These are phyloP conservation scores for Phataginus tricuspis DNA, from an alignment of 2,797 vertebrate genomes.

Conservation along the genomic window DNA sequence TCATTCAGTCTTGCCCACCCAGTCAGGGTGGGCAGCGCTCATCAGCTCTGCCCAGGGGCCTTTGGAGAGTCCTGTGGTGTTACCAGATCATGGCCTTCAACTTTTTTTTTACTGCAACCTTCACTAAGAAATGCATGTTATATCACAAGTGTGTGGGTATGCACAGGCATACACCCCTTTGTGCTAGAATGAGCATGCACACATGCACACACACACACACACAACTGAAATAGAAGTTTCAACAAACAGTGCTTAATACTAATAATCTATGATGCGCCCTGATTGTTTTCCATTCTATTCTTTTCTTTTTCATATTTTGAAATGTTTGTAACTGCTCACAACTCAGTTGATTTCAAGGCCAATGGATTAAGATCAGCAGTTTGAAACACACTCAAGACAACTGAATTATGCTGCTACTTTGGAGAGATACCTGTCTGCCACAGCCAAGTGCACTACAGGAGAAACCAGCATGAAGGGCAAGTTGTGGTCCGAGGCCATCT, in stretches of 20 bases:
- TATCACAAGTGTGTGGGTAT: not conserved
- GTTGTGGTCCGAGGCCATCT: not conserved
- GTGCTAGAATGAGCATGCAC: too few relatives aligned
- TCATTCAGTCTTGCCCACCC: not conserved
- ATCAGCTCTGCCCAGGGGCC: not conserved
- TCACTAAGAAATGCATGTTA: not conserved
- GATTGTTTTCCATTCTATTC: not conserved
- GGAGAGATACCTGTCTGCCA: not conserved
- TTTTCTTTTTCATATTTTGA: conserved; percentile 4
- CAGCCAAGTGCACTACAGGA: not conserved
- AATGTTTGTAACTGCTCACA: not conserved
- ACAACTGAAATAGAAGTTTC: not conserved
- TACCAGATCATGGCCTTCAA: not conserved
- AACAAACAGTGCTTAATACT: not conserved
- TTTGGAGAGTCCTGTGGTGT: not conserved
- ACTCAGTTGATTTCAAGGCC: not conserved
- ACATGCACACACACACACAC: not conserved
- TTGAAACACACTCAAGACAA: not conserved
- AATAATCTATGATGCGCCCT: not conserved
- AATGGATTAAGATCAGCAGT: not conserved
- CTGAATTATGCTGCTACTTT: not conserved
- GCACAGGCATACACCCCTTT: too few relatives aligned
- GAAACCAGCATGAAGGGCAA: not conserved
- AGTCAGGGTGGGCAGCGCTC: not conserved
- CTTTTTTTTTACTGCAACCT: not conserved